phyloP scores from a whole-genome alignment of 2,888 invertebrate genomes.

The Drosophila anomelani region DNA sequence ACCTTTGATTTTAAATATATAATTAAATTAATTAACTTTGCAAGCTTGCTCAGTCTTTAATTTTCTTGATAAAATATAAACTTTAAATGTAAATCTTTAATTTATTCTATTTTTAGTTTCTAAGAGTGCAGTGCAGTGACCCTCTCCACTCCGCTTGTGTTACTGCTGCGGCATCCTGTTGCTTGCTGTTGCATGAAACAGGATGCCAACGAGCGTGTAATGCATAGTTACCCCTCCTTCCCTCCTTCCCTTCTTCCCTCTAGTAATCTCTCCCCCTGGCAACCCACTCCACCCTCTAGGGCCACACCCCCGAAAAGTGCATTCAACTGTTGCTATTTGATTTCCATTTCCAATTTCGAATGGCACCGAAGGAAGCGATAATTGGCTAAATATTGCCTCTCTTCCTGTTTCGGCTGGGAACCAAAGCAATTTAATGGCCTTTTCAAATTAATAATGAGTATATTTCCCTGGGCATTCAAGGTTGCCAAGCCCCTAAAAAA shows the following conservation, averaged over 20 bases:
- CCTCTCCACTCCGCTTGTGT: constrained; percentile 4
- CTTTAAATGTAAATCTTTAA: neutral
- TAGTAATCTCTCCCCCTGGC: neutral
- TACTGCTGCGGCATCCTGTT: constrained; percentile 74
- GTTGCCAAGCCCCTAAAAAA: constrained; percentile 21
- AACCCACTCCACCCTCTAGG: constrained; percentile 1
- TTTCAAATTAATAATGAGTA: constrained; percentile 12
- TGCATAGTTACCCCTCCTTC: constrained; percentile 47
- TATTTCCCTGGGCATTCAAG: constrained; percentile 30
- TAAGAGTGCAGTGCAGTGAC: constrained; percentile 4
- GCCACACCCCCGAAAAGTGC: constrained; percentile 29
- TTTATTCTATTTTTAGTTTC: neutral
- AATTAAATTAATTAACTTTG: neutral
- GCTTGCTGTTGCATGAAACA: constrained; percentile 81
- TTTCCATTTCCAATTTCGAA: constrained; percentile 70
- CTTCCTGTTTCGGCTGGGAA: constrained; percentile 32
- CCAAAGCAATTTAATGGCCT: constrained; percentile 25
- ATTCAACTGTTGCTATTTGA: constrained; percentile 49
- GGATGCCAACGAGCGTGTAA: constrained; percentile 81
- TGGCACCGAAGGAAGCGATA: constrained; percentile 47
- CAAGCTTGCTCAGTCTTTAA: neutral
- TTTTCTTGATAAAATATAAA: neutral
- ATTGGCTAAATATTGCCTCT: constrained; percentile 52
- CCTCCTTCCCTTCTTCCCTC: neutral
- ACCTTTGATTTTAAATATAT: neutral